phyloP scores from a whole-genome alignment of 2,888 invertebrate genomes.

The Hedychridium roseum region DNA sequence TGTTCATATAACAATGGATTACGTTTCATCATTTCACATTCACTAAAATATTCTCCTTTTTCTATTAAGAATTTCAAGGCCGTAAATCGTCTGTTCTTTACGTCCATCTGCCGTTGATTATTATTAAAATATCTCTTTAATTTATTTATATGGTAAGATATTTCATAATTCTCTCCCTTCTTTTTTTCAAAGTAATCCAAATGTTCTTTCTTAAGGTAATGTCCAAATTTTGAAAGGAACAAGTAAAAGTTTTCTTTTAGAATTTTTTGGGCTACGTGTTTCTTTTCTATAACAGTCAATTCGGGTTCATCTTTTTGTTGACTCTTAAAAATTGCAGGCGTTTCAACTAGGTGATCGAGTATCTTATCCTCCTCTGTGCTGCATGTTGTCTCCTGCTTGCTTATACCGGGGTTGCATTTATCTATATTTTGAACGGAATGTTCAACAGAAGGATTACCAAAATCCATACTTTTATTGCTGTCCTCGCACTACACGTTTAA shows the following conservation, averaged over 20 bases:
- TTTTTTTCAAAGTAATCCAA: constrained; percentile 72
- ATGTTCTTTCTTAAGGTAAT: constrained; percentile 73
- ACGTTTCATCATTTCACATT: constrained; percentile 91
- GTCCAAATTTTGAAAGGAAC: constrained; percentile 83
- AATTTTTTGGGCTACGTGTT: constrained; percentile 71
- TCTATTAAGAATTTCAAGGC: constrained; percentile 79
- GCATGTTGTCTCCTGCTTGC: constrained; percentile 1
- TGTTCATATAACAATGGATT: constrained; percentile 92
- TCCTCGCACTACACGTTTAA: too few relatives aligned
- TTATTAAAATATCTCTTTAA: constrained; percentile 69
- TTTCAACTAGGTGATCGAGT: constrained; percentile 67
- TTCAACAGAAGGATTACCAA: too few relatives aligned
- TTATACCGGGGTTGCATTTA: too few relatives aligned
- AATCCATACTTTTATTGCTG: too few relatives aligned
- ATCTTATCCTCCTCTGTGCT: constrained; percentile 65
- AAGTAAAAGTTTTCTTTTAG: constrained; percentile 72
- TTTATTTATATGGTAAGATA: constrained; percentile 72
- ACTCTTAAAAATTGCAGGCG: constrained; percentile 72
- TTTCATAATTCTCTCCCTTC: constrained; percentile 66
- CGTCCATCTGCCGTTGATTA: constrained; percentile 66
- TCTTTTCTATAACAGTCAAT: constrained; percentile 74
- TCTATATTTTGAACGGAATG: too few relatives aligned
- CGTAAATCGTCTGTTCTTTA: constrained; percentile 83
- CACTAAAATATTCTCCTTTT: constrained; percentile 84
- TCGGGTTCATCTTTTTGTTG: constrained; percentile 84